Conservation (phyloP, 2,888 invertebrate genomes). For the Eucera pruinosa region DNA sequence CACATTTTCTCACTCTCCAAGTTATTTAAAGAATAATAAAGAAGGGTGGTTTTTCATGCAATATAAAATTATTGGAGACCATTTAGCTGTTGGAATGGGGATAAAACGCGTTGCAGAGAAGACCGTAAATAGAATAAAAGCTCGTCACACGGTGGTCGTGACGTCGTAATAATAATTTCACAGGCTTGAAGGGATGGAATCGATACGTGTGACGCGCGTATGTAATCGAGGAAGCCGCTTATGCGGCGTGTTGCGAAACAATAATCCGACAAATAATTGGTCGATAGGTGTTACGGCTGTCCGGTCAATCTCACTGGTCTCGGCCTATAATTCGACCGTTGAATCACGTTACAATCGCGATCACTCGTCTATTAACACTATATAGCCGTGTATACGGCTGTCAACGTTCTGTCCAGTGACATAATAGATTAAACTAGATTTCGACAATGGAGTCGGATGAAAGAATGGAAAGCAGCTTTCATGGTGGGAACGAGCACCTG, state of each 20-base stretch:
- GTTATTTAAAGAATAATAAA: neutral
- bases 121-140: slow-evolving; percentile 27
- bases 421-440: slow-evolving; percentile 48
- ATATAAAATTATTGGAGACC: slow-evolving; percentile 30
- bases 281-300: slow-evolving; percentile 48
- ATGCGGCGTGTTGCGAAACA: slow-evolving; percentile 58
- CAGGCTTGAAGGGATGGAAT: slow-evolving; percentile 6
- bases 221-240: slow-evolving; percentile 64
- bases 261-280: slow-evolving; percentile 64
- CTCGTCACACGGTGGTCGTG: slow-evolving; percentile 13
- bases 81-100: slow-evolving; percentile 33
- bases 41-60: slow-evolving; percentile 12
- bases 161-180: slow-evolving; percentile 44
- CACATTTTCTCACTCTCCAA: neutral
- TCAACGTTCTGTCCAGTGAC: slow-evolving; percentile 24
- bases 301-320: slow-evolving; percentile 35
- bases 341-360: slow-evolving; percentile 43
- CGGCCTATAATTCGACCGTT: slow-evolving; percentile 41
- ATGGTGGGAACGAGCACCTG: slow-evolving; percentile 47
- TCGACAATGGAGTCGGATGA: slow-evolving; percentile 24
- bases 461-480: slow-evolving; percentile 43
- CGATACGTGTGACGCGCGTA: slow-evolving; percentile 38
- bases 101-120: neutral
- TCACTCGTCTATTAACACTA: slow-evolving; percentile 45
- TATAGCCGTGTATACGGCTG: neutral